Evolutionary conservation across 2,797 vertebrate species (phyloP).

Genomic region (Vespertilio murinus): DNA sequence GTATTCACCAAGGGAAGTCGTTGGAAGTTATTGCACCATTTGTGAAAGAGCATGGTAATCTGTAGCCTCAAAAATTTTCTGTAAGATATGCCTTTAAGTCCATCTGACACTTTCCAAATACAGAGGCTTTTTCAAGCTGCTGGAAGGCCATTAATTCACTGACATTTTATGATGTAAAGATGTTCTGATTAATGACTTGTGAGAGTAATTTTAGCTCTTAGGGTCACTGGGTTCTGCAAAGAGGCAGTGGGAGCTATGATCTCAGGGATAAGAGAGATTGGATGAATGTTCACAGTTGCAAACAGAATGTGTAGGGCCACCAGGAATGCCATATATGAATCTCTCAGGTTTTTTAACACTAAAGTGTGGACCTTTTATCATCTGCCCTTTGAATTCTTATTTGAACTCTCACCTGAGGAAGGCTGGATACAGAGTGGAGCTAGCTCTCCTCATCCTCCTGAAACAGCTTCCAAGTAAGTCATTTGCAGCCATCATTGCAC

Average conservation of each 20-base stretch:
- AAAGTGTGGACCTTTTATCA: neutral
- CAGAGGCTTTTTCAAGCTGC: neutral
- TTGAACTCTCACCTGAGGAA: conserved; percentile 2
- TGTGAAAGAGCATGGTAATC: neutral
- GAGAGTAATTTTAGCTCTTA: conserved; percentile 1
- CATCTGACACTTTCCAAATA: neutral
- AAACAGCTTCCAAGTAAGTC: neutral
- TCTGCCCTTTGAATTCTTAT: neutral
- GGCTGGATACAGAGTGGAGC: neutral
- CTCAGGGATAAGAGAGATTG: neutral
- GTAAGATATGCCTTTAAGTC: neutral
- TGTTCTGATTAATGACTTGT: neutral
- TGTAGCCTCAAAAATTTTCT: neutral
- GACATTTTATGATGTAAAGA: neutral
- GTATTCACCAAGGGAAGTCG: neutral
- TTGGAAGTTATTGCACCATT: neutral
- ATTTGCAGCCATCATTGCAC: neutral
- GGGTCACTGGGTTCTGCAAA: conserved; percentile 2
- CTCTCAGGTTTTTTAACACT: neutral
- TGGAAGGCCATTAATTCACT: neutral
- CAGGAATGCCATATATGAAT: neutral
- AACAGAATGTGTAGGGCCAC: neutral
- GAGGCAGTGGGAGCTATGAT: neutral
- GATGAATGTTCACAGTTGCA: neutral
- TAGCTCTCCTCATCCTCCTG: neutral